Conservation (phyloP, 2,888 invertebrate species). For the Stenichneumon culpator region DNA sequence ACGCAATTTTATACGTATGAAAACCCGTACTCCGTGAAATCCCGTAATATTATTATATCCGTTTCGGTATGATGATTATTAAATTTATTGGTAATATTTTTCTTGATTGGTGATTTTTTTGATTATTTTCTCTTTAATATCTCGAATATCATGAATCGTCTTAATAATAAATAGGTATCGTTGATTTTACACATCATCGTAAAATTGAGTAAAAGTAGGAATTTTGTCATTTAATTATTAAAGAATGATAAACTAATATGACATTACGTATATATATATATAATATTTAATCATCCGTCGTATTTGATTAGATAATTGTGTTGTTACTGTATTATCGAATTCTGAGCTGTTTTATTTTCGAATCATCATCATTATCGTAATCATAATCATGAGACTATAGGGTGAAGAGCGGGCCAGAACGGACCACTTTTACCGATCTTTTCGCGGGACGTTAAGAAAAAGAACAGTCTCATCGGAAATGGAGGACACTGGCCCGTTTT, state of each 20-base stretch:
- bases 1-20: neutral
- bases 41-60: slow-evolving; percentile 15
- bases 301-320: slow-evolving; percentile 68
- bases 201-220: slow-evolving; percentile 63
- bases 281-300: slow-evolving; percentile 51
- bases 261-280: slow-evolving; percentile 38
- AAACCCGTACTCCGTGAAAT: slow-evolving; percentile 18
- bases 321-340: slow-evolving; percentile 63
- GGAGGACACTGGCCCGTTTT: too few relatives aligned
- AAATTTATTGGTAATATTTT: slow-evolving; percentile 2
- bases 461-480: neutral
- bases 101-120: neutral
- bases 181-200: slow-evolving; percentile 7
- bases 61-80: slow-evolving; percentile 24
- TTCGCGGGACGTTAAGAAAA: neutral
- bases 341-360: slow-evolving; percentile 50
- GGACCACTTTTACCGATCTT: too few relatives aligned
- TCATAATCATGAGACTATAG: slow-evolving; percentile 4
- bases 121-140: neutral
- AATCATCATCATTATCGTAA: neutral
- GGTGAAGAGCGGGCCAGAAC: neutral
- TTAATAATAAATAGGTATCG: slow-evolving; percentile 43
- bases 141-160: slow-evolving; percentile 40
- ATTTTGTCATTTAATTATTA: slow-evolving; percentile 43
- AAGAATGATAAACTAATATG: slow-evolving; percentile 60